These are phyloP conservation scores for Lepisosteus osseus DNA, from an alignment of 2,113 vertebrate species.

Conservation along the genomic window DNA sequence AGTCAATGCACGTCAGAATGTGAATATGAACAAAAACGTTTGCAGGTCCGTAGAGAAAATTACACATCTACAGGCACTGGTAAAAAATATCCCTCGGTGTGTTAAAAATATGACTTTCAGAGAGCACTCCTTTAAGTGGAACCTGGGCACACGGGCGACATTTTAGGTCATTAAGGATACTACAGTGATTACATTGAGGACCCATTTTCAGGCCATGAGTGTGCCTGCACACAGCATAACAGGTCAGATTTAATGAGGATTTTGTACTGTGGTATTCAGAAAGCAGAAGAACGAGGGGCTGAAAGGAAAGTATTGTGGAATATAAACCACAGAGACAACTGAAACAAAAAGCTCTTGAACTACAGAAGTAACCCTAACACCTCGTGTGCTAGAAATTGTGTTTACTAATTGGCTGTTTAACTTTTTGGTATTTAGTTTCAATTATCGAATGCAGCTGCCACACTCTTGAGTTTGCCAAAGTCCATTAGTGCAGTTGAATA, in stretches of 20 bases:
- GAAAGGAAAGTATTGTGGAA: constrained; percentile 22
- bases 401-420: constrained; percentile 50
- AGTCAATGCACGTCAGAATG: background rate
- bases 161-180: constrained; percentile 43
- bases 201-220: constrained; percentile 39
- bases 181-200: constrained; percentile 39
- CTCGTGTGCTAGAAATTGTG: constrained; percentile 28
- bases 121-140: too few species aligned
- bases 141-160: constrained; percentile 24
- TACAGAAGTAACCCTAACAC: constrained; percentile 14
- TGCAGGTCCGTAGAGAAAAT: too few species aligned
- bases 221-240: constrained; percentile 42
- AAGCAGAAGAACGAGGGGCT: constrained; percentile 27
- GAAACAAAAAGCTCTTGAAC: constrained; percentile 24
- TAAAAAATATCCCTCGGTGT: too few species aligned
- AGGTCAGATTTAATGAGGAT: constrained; percentile 48
- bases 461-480: constrained; percentile 17
- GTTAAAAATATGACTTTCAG: too few species aligned
- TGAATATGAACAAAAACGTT: too few species aligned
- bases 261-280: constrained; percentile 31
- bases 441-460: constrained; percentile 49
- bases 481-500: background rate
- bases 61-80: too few species aligned
- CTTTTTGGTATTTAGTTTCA: constrained; percentile 47
- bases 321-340: constrained; percentile 8